Evolutionary conservation across 2,113 vertebrate genomes (phyloP), one percentile per base, ranked within the genome.

Genomic region (Archilochus colubris): DNA sequence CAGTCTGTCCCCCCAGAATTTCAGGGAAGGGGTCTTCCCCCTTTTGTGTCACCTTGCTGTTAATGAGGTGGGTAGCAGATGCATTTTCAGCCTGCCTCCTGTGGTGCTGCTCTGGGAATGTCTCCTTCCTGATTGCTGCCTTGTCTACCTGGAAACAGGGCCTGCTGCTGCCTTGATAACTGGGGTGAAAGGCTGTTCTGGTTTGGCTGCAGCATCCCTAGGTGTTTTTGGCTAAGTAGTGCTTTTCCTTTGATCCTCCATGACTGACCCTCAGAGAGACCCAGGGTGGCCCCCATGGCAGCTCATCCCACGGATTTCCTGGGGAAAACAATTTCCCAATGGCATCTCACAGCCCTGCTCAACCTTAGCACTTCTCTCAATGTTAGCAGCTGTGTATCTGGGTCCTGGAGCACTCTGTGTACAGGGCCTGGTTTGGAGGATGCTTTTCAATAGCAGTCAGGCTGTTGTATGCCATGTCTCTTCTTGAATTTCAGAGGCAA

Each of bases 261-360:
- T 38, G 16, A 10, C 7, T 68, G 46, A 14, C 30, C 8, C 30
- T 90, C 46, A 59, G 0, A 77, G 54, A 54, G 9, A 53, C 9
- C 3, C 8, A 28, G 18, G 5, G 8, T 51, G 43, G 22, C 40
- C 19, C 50, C 8, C 10, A 13, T 12, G 36, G 44, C 33, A 57
- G 36, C 10, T 73, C 30, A n/a, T 62, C 46, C 46, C 28, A 58
- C 14, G 30, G 12, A 36, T 59, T 72, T 83, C n/a, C 25, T 20
- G 53, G 15, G 57, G 14, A 67, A 86, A 88, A 43, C 2, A 5
- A 19, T 40, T 80, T 87, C 27, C n/a, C 46, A 43, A 0, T 0
- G 2, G 63, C 15, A 73, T 40, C n/a, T 12, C 0, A 0, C 18
- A 74, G 48, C 25, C n/a, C 53, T 21, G 14, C 19, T 74, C 46